Percentiles rank a stretch among this genome's conserved stretches.
Evolutionary conservation across 1,140 invertebrate genomes (phyloP).

Genomic region (Trachelipus rathkii): DNA sequence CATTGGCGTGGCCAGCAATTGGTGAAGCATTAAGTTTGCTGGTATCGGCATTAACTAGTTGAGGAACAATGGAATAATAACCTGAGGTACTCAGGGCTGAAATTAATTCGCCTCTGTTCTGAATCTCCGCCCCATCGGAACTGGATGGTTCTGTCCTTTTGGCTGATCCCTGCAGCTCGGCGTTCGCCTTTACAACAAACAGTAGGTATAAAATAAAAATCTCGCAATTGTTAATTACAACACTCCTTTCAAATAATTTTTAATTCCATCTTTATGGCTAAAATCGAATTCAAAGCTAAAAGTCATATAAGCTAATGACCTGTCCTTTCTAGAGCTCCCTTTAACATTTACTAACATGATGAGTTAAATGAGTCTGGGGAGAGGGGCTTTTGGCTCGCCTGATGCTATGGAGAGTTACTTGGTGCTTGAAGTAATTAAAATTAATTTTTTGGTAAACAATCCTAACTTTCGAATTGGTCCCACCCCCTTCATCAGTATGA

Average conservation of each 20-base stretch:
- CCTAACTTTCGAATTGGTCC: slow-evolving; percentile 43
- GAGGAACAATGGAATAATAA: slow-evolving; percentile 7
- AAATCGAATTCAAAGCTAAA: background rate
- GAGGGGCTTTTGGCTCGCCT: slow-evolving; percentile 75
- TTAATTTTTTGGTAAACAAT: slow-evolving; percentile 73
- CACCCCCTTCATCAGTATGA: slow-evolving; percentile 40
- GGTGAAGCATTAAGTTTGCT: slow-evolving; percentile 36
- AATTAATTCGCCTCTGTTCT: too few species aligned
- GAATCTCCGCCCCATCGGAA: too few species aligned
- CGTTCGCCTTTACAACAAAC: too few species aligned
- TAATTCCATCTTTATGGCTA: background rate
- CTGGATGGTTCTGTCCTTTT: too few species aligned
- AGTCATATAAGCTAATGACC: background rate
- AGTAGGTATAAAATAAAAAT: background rate
- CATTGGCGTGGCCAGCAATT: slow-evolving; percentile 39
- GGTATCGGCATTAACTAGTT: slow-evolving; percentile 12
- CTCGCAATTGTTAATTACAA: too few species aligned
- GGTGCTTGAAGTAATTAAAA: slow-evolving; percentile 73
- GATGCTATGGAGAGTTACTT: slow-evolving; percentile 70
- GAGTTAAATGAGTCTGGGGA: slow-evolving; percentile 64
- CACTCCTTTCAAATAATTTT: too few species aligned
- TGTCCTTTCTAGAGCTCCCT: too few species aligned
- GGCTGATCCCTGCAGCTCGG: too few species aligned
- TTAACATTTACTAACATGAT: slow-evolving; percentile 63
- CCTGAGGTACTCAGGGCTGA: background rate